These are phyloP conservation scores for Lucifuga dentata DNA, from an alignment of 2,113 vertebrate species.

Conservation along the genomic window DNA sequence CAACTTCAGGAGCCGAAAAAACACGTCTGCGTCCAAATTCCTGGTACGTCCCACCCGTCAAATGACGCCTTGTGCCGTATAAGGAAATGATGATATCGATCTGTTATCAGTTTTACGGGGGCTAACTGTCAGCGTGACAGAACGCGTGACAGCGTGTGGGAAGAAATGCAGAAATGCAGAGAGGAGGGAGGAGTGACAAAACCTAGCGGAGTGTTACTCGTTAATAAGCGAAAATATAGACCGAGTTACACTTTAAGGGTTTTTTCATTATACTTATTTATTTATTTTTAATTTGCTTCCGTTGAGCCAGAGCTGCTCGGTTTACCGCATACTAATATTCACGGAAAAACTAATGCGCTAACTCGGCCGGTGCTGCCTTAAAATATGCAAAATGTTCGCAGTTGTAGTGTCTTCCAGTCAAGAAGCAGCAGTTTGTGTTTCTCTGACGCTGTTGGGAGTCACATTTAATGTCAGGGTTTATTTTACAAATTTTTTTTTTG, in stretches of 20 bases:
- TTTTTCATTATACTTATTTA: background rate
- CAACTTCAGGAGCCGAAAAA: conserved; percentile 18
- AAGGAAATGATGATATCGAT: accelerated
- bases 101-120: background rate
- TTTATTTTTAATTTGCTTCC: no score
- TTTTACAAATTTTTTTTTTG: no score
- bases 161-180: conserved; percentile 39
- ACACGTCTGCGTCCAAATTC: conserved; percentile 25
- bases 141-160: conserved; percentile 29
- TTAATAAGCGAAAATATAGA: conserved; percentile 6
- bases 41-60: conserved; percentile 55
- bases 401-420: no score
- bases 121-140: conserved; percentile 5
- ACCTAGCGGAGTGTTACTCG: background rate
- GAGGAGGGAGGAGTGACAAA: conserved; percentile 5
- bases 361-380: no score
- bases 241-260: background rate
- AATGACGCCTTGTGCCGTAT: background rate
- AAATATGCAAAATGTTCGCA: no score
- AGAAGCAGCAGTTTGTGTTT: no score
- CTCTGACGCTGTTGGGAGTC: no score
- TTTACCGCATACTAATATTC: no score
- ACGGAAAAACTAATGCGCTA: no score
- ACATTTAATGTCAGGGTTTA: no score
- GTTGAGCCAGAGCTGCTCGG: no score